phyloP scores from a whole-genome alignment of 2,113 vertebrate genomes.

The Perccottus glenii region DNA sequence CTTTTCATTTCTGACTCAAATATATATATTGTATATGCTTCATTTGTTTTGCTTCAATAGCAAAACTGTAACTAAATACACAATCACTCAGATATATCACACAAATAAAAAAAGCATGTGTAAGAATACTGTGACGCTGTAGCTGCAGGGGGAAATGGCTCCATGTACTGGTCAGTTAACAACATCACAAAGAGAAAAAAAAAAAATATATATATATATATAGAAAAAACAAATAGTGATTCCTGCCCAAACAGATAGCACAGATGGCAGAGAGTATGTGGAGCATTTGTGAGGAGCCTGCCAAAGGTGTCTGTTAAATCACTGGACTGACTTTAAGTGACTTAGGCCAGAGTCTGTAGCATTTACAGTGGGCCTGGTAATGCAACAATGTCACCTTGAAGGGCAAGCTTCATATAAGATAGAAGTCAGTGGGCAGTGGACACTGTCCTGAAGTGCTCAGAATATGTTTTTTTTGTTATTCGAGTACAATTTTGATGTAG shows the following conservation, averaged over 20 bases:
- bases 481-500: constrained; percentile 61
- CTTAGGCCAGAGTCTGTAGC: constrained; percentile 39
- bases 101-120: constrained; percentile 49
- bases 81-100: constrained; percentile 54
- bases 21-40: constrained; percentile 61
- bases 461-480: constrained; percentile 43
- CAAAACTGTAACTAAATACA: constrained; percentile 61
- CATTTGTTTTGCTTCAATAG: constrained; percentile 52
- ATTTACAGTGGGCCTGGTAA: constrained; percentile 54
- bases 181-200: constrained; percentile 43
- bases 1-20: constrained; percentile 57
- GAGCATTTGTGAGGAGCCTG: constrained; percentile 51
- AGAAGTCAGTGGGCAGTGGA: constrained; percentile 52
- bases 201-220: too few species aligned
- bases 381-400: constrained; percentile 38
- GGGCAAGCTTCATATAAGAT: constrained; percentile 24
- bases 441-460: constrained; percentile 50
- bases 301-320: constrained; percentile 59
- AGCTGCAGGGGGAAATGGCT: constrained; percentile 60
- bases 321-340: constrained; percentile 52
- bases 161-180: constrained; percentile 59
- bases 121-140: constrained; percentile 62
- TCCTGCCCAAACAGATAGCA: constrained; percentile 62
- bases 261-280: constrained; percentile 47
- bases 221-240: constrained; percentile 15